Base-by-base conservation (phyloP, 2,888 invertebrate species). In the Mantis religiosa region DNA sequence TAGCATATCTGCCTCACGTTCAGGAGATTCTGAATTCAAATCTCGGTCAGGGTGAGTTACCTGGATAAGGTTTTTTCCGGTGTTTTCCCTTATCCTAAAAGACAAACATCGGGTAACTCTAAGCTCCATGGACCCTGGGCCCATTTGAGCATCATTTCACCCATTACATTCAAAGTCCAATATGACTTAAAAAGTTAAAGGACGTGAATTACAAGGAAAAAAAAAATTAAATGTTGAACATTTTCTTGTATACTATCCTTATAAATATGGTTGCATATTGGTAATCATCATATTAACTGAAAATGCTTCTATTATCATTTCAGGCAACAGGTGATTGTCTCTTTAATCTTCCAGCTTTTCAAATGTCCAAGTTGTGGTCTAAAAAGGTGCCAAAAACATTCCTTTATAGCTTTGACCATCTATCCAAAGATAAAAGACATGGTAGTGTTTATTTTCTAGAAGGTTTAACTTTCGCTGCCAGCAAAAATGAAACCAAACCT, bases 341-440 rank as follows among this genome's bases (percentile, higher is more conserved):
- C 28, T 97, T 97, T 92, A 97, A 97, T 92, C 94, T 96, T 88
- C 97, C 97, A 1, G 96, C 96, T 1, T 96, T 96, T 92, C 93
- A 96, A 87, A 96, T 96, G 8, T 96, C 95, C 0, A 94, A 95
- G 90, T 94, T 95, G n/a, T 97, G 97, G 97, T 92, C 94, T 0
- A 95, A 95, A 90, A 93, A 94, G 85, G 93, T 94, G 1, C 95
- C 95, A 0, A 94, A 95, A 0, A 95, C 96, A 0, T 97, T 94
- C 92, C 94, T 97, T 88, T 97, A 97, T 92, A 96, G 96, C 92
- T 97, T 97, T 92, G 97, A 97, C 91, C 95, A 97, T 91, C 93
- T 94, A 14, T 96, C 96, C 1, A 95, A 95, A 90, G 94, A 94
- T 30, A 95, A 94, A 25, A 81, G 25, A 30, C 86, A 86, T 89